Evolutionary conservation across 1,140 invertebrate genomes (phyloP), one percentile per base, ranked within the genome.

Genomic region (Tribolium castaneum): DNA sequence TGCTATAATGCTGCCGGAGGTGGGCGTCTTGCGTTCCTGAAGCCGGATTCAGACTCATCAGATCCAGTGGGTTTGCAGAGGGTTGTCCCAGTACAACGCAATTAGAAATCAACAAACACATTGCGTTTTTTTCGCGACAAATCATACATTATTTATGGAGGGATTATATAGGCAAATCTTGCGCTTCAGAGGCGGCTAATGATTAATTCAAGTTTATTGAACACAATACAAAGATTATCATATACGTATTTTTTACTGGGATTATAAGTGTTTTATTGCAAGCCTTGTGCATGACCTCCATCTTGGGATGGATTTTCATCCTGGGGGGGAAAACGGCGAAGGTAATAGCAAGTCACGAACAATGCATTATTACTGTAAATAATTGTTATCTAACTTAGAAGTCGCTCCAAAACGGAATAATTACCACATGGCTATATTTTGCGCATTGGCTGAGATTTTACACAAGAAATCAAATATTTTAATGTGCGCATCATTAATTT

Each of bases 41-140:
- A 49, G 70, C 45, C 35, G 70, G 70, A 72, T 72, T 72, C 45
- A 51, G 16, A 50, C 52, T 54, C 71, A 51, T 39, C 13, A 19
- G 35, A 70, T 35, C 62, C 30, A 70, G 14, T 45, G 30, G 25
- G 25, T 56, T 56, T n/a, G 56, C 14, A 3, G 14, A 56, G 52
- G 22, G 52, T 19, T 56, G 22, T 62, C n/a, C 7, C 19, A 19
- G 5, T 5, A 30, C 6, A 56, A 56, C 10, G 22, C 30, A 19
- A 25, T 30, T 70, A 22, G 25, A 70, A 34, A 34, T 25, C 19
- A 14, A n/a, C 25, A 59, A 59, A 34, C 59, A 66, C 59, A 45
- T 10, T 45, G 39, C 39, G 39, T n/a, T 30, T 30, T 2, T 30
- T 30, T 30, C 14, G 6, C 56, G 19, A 62, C 22, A n/a, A 10